Percentiles rank a stretch among this genome's conserved stretches.
These are phyloP conservation scores for Leptopilina syphax DNA, from an alignment of 2,888 invertebrate species.

Conservation along the genomic window DNA sequence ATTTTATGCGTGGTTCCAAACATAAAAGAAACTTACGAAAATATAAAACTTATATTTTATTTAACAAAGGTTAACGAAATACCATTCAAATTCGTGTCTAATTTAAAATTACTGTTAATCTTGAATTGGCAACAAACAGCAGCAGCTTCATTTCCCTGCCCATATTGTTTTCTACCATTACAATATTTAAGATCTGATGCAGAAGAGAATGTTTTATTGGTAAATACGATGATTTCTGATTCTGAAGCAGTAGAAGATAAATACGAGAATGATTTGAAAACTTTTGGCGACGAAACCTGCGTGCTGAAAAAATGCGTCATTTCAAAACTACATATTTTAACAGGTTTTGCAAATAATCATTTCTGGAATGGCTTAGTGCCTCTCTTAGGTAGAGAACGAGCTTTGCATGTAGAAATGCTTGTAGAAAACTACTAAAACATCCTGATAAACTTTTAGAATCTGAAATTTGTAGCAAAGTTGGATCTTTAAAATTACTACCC, in stretches of 20 bases:
- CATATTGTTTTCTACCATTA: too few species aligned
- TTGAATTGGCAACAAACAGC: too few species aligned
- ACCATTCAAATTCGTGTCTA: too few species aligned
- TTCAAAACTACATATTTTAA: constrained; percentile 36
- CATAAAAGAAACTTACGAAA: too few species aligned
- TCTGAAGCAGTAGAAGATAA: neutral
- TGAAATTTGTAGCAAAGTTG: neutral
- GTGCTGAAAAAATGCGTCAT: constrained; percentile 40
- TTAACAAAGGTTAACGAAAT: too few species aligned
- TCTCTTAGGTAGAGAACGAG: constrained; percentile 40
- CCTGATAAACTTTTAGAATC: neutral
- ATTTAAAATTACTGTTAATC: too few species aligned
- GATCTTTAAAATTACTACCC: neutral
- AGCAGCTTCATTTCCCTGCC: too few species aligned
- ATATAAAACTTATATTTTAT: too few species aligned
- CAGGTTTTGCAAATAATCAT: constrained; percentile 10
- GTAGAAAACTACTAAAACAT: neutral
- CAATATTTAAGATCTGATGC: too few species aligned
- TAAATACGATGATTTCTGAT: neutral
- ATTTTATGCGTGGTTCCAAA: too few species aligned
- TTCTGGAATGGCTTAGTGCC: constrained; percentile 34
- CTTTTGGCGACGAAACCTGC: constrained; percentile 3
- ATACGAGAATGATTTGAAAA: neutral
- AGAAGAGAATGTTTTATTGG: too few species aligned
- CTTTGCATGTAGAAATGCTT: constrained; percentile 23